Evolutionary conservation across 2,888 invertebrate genomes (phyloP), one percentile per base, ranked within the genome.

Genomic region (Eristalinus sepulchralis): DNA sequence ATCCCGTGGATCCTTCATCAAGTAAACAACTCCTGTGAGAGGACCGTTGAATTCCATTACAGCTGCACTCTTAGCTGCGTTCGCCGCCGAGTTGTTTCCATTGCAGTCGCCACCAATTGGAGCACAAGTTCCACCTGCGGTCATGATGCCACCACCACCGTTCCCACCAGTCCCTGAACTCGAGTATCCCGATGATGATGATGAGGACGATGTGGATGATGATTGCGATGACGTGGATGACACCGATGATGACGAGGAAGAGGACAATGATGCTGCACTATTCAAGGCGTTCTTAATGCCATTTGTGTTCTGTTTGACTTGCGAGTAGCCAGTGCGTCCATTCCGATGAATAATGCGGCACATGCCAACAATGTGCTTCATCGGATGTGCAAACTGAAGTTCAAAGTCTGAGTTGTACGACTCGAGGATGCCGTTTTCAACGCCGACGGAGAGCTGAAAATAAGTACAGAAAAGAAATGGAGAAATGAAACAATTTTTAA

Each of bases 381-480:
- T 90, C 81, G 94, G 93, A 91, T 96, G 96, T 0, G 95, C 93
- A 75, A 95, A 94, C 71, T 95, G 94, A 0, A 95, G 94, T 90
- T 96, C 95, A 88, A 96, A 96, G 91, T 96, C 95, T 5, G 94
- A 94, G 90, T 96, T 95, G 90, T 95, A 96, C 0, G 95, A 95
- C 89, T 95, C 95, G 33, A 96, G 90, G 47, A 94, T 93, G 0
- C 96, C 96, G 89, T 96, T 95, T 92, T 96, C 96, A 13, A 96
- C 93, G 0, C 95, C 95, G 81, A 96, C 93, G 88, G 96, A 96
- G 53, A 96, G 93, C 96, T 96, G 93, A 6, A 94, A 94, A 79
- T n/a, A n/a, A n/a, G n/a, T n/a, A n/a, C n/a, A n/a, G n/a, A 77
- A 67, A 67, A 67, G 34, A 67, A 79, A 27, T 27, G 27, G 5